Base-by-base conservation (phyloP, 2,113 vertebrate genomes). In the Cacatua alba region DNA sequence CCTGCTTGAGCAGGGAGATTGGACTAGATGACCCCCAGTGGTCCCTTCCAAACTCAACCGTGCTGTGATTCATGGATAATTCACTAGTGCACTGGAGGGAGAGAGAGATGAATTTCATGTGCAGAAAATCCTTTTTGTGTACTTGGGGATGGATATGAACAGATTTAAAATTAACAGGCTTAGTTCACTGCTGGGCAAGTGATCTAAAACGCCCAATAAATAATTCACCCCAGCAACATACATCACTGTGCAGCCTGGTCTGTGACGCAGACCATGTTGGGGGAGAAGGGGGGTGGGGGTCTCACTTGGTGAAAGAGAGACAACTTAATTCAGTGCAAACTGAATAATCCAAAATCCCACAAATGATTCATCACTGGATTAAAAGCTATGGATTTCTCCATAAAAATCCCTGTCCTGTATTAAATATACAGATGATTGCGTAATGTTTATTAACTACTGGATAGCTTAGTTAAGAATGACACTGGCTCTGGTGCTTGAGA, bases 291-390 rank as follows among this genome's bases (percentile, higher is more conserved):
- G 63, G 39, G 39, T 12, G 39, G 39, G 52, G 35, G 57, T 8
- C 88, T 96, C 51, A 10, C 86, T 95, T 63, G 69, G 57, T 65
- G 86, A 68, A 91, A 91, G 79, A 60, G 87, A 97, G 91, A 97
- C 87, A 97, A 95, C 86, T 97, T 97, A 91, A 97, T 97, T 97
- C 95, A 96, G 76, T 80, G 43, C 82, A 88, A 97, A 97, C 96
- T 95, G 91, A 97, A 96, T 92, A 97, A 97, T 86, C 93, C 68
- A 91, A 90, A 88, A 91, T 59, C 81, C 64, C 95, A 94, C 97
- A 44, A 96, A 96, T 97, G 94, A 97, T 97, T 97, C 93, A 97
- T 94, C 39, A n/a, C 82, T 82, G 75, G 95, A 98, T 95, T 97
- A 97, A 97, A 83, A 90, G 90, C 57, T 83, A 92, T 91, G 69